These are phyloP conservation scores for Tetraneura akinire DNA, from an alignment of 1,140 invertebrate genomes.

Conservation along the genomic window DNA sequence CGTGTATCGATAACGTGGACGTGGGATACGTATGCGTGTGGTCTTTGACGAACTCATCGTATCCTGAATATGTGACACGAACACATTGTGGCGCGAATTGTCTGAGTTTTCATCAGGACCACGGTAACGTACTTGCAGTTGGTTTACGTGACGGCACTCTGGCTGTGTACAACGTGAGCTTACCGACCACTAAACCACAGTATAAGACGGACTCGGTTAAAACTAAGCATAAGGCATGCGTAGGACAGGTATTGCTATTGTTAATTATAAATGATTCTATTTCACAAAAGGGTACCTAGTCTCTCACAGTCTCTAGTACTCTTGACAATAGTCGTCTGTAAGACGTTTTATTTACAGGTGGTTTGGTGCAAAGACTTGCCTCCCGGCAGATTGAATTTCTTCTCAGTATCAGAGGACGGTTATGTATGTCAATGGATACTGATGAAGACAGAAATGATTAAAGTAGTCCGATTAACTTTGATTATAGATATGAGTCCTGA, in stretches of 20 bases:
- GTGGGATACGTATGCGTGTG: slow-evolving; percentile 83
- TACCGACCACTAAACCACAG: slow-evolving; percentile 66
- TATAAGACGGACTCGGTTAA: slow-evolving; percentile 73
- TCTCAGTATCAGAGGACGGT: slow-evolving; percentile 82
- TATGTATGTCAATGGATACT: slow-evolving; percentile 84
- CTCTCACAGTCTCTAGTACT: too few species aligned
- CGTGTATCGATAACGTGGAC: not conserved
- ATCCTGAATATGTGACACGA: slow-evolving; percentile 79
- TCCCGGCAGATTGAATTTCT: slow-evolving; percentile 84
- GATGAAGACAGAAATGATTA: slow-evolving; percentile 75
- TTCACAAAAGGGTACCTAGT: too few species aligned
- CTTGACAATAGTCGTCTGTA: too few species aligned
- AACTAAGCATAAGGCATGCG: slow-evolving; percentile 73
- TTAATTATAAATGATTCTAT: too few species aligned
- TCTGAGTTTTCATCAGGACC: slow-evolving; percentile 79
- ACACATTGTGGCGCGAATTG: slow-evolving; percentile 84
- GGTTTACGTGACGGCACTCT: slow-evolving; percentile 88
- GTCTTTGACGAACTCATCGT: slow-evolving; percentile 90
- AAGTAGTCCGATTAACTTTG: slow-evolving; percentile 67
- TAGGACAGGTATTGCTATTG: slow-evolving; percentile 68
- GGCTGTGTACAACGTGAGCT: slow-evolving; percentile 80
- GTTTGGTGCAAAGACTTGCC: slow-evolving; percentile 69
- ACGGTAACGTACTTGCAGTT: slow-evolving; percentile 80
- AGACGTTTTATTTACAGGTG: slow-evolving; percentile 58
- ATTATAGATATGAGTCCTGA: slow-evolving; percentile 31